Base-by-base conservation (phyloP, 2,797 vertebrate genomes). In the Leptatherina wallacei region DNA sequence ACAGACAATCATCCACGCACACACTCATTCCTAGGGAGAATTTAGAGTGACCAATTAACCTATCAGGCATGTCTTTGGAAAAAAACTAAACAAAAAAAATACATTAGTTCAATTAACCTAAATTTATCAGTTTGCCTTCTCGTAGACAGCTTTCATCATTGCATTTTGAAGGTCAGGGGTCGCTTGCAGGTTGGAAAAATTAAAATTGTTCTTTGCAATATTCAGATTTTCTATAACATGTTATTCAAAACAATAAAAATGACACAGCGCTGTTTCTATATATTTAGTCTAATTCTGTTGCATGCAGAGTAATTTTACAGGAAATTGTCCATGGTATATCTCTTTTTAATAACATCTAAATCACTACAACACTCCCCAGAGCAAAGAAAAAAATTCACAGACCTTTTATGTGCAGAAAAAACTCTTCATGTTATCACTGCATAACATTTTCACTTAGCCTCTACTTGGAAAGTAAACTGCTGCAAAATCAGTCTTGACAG, bases 391-490 rank as follows among this genome's bases (percentile, higher is more conserved):
- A 42, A 42, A 44, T 40, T 8, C 4, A 16, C 14, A 40, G 5
- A 44, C 6, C 14, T 44, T 44, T 3, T 51, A 51, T 22, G 7
- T 51, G 22, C 0, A 22, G 20, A n/a, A 22, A 51, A 51, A 11
- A 22, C 2, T 22, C 22, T 22, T 51, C 9, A 4, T 69, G 3
- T 69, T 71, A 82, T 71, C 27, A 38, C 10, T 68, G 36, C 56
- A 51, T 58, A 73, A 16, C 32, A 64, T 85, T 73, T 88, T 87
- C 58, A 56, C 64, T 52, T 73, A 51, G 55, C n/a, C 35, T 44
- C 55, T 4, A 32, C 30, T 6, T 47, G 18, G 61, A 58, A 88
- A 85, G 65, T 18, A 71, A 38, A 52, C 56, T 33, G 61, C 32
- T 62, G 64, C 33, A 68, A 63, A 69, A 49, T 73, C 29, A 55